Conservation (phyloP, 2,888 invertebrate species). For the Ganaspis brasiliensis region DNA sequence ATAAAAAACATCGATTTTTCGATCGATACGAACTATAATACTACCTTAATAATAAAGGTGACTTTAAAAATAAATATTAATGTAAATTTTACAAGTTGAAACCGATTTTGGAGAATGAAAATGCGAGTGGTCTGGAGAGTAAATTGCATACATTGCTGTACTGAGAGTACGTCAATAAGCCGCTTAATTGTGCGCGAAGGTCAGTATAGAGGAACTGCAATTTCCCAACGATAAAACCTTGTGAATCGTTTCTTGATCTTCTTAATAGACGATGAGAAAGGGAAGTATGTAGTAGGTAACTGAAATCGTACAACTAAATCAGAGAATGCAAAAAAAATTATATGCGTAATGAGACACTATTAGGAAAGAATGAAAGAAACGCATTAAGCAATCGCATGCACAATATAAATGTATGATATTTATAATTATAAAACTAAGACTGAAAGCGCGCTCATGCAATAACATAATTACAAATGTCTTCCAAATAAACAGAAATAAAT, state of each 20-base stretch:
- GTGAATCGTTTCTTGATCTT: conserved; percentile 8
- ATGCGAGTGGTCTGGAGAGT: neutral
- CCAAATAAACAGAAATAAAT: neutral
- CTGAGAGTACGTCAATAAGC: conserved; percentile 16
- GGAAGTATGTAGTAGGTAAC: neutral
- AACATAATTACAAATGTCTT: conserved; percentile 28
- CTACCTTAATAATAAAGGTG: too few relatives aligned
- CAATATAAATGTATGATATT: conserved; percentile 23
- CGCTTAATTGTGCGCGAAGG: conserved; percentile 31
- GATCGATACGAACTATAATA: too few relatives aligned
- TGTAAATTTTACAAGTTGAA: neutral
- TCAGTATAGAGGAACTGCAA: conserved; percentile 30
- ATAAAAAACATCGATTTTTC: too few relatives aligned
- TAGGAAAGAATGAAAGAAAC: conserved; percentile 34
- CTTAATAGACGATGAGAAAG: neutral
- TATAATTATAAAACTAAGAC: conserved; percentile 27
- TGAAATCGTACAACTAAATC: conserved; percentile 14
- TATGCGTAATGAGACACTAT: conserved; percentile 24
- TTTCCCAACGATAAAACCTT: conserved; percentile 21
- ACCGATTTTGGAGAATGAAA: neutral
- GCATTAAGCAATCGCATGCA: conserved; percentile 17
- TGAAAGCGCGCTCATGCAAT: conserved; percentile 24
- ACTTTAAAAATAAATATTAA: neutral
- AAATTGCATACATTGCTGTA: conserved; percentile 15
- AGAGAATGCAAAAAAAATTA: conserved; percentile 17